A percentile compares a stretch with the other conserved stretches of the same genome.
Evolutionary conservation across 2,113 vertebrate species (phyloP).

Genomic region (Epinephelus fuscoguttatus): DNA sequence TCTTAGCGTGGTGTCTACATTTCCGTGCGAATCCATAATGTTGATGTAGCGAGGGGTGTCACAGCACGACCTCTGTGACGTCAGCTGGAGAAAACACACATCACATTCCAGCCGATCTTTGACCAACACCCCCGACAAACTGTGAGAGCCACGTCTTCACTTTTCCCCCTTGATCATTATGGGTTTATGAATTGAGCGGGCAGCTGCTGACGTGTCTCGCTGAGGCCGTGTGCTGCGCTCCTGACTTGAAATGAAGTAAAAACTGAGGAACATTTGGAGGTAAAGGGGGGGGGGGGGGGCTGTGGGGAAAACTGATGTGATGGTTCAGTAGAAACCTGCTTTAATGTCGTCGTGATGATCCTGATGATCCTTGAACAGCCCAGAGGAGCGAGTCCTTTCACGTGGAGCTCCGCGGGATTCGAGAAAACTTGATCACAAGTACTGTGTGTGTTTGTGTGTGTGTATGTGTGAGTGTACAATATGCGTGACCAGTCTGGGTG

Average conservation of each 20-base stretch:
- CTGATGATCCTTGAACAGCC: constrained; percentile 82
- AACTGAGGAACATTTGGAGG: constrained; percentile 41
- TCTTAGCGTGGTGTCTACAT: constrained; percentile 84
- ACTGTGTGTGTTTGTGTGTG: constrained; percentile 36
- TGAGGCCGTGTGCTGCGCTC: constrained; percentile 3
- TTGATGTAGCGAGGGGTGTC: constrained; percentile 22
- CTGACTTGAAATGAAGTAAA: constrained; percentile 58
- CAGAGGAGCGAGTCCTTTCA: constrained; percentile 52
- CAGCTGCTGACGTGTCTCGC: neutral
- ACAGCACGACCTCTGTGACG: constrained; percentile 34
- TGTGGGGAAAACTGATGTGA: neutral
- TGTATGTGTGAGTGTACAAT: constrained; percentile 25
- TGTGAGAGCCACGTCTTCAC: constrained; percentile 22
- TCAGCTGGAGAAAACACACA: constrained; percentile 9
- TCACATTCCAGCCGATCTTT: neutral
- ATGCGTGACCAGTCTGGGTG: constrained; percentile 50
- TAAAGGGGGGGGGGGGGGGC: too few relatives aligned
- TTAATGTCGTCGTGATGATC: constrained; percentile 65
- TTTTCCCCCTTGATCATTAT: constrained; percentile 20
- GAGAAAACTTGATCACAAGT: constrained; percentile 76
- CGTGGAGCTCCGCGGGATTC: constrained; percentile 54
- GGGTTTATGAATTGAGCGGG: constrained; percentile 27
- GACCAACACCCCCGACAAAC: neutral
- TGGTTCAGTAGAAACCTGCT: constrained; percentile 29
- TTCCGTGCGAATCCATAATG: constrained; percentile 14